Base-by-base conservation (phyloP, 2,113 vertebrate genomes). In the Stictonetta naevosa region DNA sequence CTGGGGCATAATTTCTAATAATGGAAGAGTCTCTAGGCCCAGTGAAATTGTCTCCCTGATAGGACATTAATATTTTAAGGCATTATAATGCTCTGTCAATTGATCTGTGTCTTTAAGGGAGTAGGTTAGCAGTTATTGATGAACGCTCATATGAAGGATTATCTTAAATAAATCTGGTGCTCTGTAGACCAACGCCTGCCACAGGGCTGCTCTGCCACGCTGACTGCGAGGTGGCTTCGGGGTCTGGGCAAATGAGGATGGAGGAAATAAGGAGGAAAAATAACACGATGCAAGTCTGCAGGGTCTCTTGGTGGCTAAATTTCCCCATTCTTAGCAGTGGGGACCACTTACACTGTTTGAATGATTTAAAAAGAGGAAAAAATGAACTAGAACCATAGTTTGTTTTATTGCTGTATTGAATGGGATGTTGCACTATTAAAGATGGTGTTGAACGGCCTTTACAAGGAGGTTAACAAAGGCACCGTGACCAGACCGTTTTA, bases 1-100 rank as follows among this genome's bases (percentile, higher is more conserved):
- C 92, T 42, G 63, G 59, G 80, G 91, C 91, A 95, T 96, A 96
- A 97, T 97, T 96, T 96, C 91, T 89, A 93, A 96, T 95, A 97
- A 94, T 77, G 83, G 74, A 96, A 46, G 62, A 94, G 80, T 95
- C 92, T 86, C 88, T 87, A 69, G 92, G 91, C 96, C 81, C 58
- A 53, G 62, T 67, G 91, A 95, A 96, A 94, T 96, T 94, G 90
- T 91, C 74, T 96, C 71, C 67, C 74, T 95, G 92, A 91, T 96
- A 93, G 71, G 80, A 55, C 93, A 96, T 96, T 93, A 96, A 97
- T 97, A 95, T 97, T 96, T 92, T 67, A 96, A 91, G 88, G 73
- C 5, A 21, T 95, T 93, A 91, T 93, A 96, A 86, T 84, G 67
- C 40, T 89, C 69, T 91, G 86, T 72, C 86, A 96, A 87, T 96